These are phyloP conservation scores for Pachypanchax playfairii DNA, from an alignment of 2,113 vertebrate species.

Conservation along the genomic window DNA sequence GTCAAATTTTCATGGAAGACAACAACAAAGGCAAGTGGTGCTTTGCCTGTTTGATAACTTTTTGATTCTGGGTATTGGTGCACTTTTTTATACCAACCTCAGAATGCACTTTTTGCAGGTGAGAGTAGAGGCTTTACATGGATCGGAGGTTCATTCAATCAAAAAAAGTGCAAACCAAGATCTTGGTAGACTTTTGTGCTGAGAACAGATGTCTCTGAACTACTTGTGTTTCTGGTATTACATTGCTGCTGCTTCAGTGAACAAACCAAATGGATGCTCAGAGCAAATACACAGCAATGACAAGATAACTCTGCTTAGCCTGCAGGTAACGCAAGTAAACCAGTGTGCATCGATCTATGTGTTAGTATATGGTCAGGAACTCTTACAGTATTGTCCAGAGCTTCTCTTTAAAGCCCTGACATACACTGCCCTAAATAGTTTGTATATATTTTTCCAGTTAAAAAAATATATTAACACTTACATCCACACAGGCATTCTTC, in stretches of 20 bases:
- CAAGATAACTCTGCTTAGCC: background rate
- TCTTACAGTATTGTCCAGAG: background rate
- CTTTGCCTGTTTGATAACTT: conserved; percentile 1
- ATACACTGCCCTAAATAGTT: no score
- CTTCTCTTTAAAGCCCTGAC: background rate
- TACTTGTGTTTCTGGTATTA: background rate
- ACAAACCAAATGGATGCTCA: background rate
- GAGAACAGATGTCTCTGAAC: conserved; percentile 5
- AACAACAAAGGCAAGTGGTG: background rate
- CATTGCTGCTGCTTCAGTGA: background rate
- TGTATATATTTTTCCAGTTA: no score
- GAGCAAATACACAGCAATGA: background rate
- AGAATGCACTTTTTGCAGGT: background rate
- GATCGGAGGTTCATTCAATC: conserved; percentile 6
- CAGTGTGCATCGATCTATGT: background rate
- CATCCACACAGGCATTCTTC: no score
- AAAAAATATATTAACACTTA: no score
- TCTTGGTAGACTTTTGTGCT: conserved; percentile 6
- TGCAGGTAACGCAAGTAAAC: background rate
- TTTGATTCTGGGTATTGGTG: conserved; percentile 8
- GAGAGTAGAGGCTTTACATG: background rate
- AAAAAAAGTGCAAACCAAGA: conserved; percentile 12
- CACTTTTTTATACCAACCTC: background rate
- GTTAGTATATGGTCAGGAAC: conserved; percentile 2
- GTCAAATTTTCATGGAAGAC: background rate